These are phyloP conservation scores for Spondyliosoma cantharus DNA, from an alignment of 2,797 vertebrate species.

Conservation along the genomic window DNA sequence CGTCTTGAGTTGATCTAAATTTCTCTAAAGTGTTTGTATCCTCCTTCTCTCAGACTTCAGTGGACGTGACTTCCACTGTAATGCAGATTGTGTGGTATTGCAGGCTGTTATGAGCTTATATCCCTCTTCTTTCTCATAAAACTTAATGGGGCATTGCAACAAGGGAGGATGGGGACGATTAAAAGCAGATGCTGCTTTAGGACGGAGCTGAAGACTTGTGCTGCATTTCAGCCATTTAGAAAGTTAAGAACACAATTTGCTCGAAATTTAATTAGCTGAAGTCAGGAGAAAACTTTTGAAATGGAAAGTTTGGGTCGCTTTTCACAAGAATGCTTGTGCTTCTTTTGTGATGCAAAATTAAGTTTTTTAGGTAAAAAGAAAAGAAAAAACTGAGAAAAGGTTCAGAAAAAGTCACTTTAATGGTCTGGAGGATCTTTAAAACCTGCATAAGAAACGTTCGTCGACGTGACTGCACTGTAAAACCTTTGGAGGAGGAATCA, in stretches of 20 bases:
- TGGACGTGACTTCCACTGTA: not conserved
- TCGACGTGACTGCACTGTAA: not conserved
- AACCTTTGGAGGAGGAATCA: not conserved
- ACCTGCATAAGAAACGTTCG: not conserved
- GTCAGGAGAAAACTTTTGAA: too few species aligned
- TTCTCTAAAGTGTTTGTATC: not conserved
- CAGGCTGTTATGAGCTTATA: not conserved
- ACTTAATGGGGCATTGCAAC: constrained; percentile 20
- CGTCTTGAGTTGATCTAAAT: not conserved
- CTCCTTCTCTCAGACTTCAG: not conserved
- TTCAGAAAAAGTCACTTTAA: too few species aligned
- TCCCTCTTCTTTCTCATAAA: constrained; percentile 1
- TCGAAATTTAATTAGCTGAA: not conserved
- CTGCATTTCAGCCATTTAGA: not conserved
- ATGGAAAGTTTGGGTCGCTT: too few species aligned
- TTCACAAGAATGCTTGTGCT: too few species aligned
- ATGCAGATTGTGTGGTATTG: not conserved
- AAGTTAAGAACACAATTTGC: not conserved
- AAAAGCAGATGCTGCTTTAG: constrained; percentile 32
- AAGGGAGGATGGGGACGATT: not conserved
- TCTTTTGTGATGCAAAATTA: too few species aligned
- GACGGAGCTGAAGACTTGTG: not conserved
- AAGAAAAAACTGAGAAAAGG: too few species aligned
- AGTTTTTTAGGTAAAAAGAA: too few species aligned
- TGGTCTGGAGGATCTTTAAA: not conserved